These are phyloP conservation scores for Nephrocerus scutellatus DNA, from an alignment of 2,888 invertebrate genomes.

Conservation along the genomic window DNA sequence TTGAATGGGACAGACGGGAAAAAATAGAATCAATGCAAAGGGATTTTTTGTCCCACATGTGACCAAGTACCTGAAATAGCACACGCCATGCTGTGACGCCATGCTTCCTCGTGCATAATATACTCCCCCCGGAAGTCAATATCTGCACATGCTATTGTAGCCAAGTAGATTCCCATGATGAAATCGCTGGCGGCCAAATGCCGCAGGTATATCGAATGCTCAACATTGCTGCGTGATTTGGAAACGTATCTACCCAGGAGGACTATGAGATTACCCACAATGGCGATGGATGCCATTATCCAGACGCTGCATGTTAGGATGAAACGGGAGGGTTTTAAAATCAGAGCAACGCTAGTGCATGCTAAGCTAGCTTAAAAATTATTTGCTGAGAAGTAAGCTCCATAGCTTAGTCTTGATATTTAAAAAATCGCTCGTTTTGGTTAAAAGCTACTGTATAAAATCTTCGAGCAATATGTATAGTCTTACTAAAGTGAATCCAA, in stretches of 20 bases:
- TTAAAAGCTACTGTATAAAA: no score
- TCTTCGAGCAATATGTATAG: no score
- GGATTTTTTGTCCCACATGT: constrained; percentile 18
- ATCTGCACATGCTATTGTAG: constrained; percentile 55
- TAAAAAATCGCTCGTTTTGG: no score
- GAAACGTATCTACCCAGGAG: constrained; percentile 52
- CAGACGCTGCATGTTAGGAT: constrained; percentile 50
- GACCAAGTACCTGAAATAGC: constrained; percentile 54
- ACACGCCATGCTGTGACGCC: constrained; percentile 54
- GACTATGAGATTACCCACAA: constrained; percentile 54
- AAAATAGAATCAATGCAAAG: constrained; percentile 2
- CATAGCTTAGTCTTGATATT: no score
- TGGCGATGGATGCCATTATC: constrained; percentile 55
- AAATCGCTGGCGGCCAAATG: constrained; percentile 58
- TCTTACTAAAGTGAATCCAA: no score
- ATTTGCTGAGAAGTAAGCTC: no score
- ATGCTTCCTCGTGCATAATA: constrained; percentile 52
- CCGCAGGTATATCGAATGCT: constrained; percentile 56
- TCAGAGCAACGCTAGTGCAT: no score
- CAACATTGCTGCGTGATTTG: constrained; percentile 52
- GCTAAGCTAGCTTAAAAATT: no score
- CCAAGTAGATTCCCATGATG: constrained; percentile 57
- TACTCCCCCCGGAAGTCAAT: constrained; percentile 51
- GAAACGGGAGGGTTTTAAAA: no score
- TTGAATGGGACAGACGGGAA: no score